Conservation (phyloP, 2,797 vertebrate species). For the Ibycter americanus region DNA sequence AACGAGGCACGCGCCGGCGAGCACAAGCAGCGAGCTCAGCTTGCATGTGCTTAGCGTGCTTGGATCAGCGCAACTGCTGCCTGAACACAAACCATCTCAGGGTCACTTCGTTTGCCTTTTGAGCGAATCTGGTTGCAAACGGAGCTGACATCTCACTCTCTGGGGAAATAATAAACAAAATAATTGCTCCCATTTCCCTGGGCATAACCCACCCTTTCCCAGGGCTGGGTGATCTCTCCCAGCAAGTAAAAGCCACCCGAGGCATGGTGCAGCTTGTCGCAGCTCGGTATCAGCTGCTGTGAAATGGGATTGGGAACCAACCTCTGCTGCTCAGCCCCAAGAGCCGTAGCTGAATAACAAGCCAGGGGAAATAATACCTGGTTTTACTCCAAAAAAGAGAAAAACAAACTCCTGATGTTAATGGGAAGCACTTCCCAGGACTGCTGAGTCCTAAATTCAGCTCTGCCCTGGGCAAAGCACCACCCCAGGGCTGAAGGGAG, state of each 20-base stretch:
- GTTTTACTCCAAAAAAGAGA: background rate
- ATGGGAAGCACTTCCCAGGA: background rate
- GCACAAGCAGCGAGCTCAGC: background rate
- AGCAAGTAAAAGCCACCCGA: background rate
- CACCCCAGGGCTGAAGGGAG: background rate
- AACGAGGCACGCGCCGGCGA: conserved; percentile 22
- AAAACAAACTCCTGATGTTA: background rate
- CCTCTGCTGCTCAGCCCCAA: background rate
- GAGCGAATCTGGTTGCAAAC: background rate
- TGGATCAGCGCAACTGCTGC: background rate
- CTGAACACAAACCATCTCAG: background rate
- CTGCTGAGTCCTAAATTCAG: background rate
- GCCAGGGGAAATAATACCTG: background rate
- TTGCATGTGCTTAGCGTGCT: background rate
- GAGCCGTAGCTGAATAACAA: background rate
- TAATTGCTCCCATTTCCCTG: background rate
- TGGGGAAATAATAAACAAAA: background rate
- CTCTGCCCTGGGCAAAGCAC: background rate
- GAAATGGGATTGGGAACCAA: background rate
- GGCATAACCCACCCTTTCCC: background rate
- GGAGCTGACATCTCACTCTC: background rate
- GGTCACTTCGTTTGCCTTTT: accelerated
- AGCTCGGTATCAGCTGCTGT: background rate
- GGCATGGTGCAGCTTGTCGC: accelerated
- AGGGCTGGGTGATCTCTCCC: background rate